Percentiles rank a stretch among this genome's conserved stretches.
Evolutionary conservation across 2,113 vertebrate species (phyloP).

Genomic region (Heliornis fulica): DNA sequence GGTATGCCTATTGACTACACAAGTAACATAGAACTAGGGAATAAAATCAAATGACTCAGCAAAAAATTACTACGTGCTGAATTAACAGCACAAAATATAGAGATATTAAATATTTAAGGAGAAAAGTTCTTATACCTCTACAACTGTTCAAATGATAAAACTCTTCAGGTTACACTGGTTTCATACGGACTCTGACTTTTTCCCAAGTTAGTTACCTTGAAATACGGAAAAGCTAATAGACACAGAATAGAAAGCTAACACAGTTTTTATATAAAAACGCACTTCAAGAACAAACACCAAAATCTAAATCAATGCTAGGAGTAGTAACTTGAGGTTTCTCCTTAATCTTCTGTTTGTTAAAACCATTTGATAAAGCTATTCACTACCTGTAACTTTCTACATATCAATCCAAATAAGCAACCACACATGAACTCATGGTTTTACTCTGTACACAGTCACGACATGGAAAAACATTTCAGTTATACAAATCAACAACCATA

Average conservation of each 20-base stretch:
- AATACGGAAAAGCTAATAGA: not conserved
- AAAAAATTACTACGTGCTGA: not conserved
- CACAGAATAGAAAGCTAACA: not conserved
- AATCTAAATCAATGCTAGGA: not conserved
- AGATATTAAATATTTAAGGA: constrained; percentile 32
- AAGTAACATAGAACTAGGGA: not conserved
- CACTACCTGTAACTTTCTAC: not conserved
- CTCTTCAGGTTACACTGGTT: not conserved
- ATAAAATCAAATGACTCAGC: not conserved
- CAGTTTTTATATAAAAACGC: not conserved
- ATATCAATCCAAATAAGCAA: not conserved
- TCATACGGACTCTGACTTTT: not conserved
- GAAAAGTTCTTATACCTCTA: not conserved
- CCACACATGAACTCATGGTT: not conserved
- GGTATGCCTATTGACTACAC: not conserved
- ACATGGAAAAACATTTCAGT: not conserved
- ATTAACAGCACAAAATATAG: not conserved
- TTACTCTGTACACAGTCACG: not conserved
- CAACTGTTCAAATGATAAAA: not conserved
- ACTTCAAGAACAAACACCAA: not conserved
- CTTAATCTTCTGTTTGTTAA: not conserved
- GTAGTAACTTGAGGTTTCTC: not conserved
- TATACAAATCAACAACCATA: not conserved
- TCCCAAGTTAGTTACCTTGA: not conserved
- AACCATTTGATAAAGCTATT: not conserved